Base-by-base conservation (phyloP, 2,888 invertebrate species). In the Ctena decussata region DNA sequence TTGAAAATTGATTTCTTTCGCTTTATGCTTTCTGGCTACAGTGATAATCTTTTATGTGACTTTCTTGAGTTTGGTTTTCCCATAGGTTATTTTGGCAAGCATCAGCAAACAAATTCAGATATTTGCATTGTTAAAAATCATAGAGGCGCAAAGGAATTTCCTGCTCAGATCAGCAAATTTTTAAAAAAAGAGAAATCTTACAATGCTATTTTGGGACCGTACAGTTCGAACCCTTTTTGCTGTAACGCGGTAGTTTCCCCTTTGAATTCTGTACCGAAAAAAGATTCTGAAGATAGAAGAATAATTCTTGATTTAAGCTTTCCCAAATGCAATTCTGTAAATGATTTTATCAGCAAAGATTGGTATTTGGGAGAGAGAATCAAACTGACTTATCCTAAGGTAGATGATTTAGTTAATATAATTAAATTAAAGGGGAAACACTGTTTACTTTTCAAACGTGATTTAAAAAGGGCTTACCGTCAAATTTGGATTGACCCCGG, bases 221-320 rank as follows among this genome's bases (percentile, higher is more conserved):
- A 44, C 44, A 46, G 27, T 44, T 0, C 0, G 0, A 73, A 30
- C 21, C 53, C 53, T 53, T 53, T 53, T 53, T 5, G 5, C 8
- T 6, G 21, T 30, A n/a, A 30, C 18, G 5, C 21, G 2, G 30
- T 8, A 41, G 18, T 73, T 18, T 73, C 41, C 18, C 41, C 73
- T 24, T 44, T 73, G 27, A 73, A 73, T 73, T 73, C 73, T 18
- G 41, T 73, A 3, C 1, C 73, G 44, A 39, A 73, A 18, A 27
- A 27, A 46, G 0, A 73, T 46, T 27, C 73, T 44, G 8, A 24
- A 15, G 46, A 46, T 15, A 46, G 73, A 21, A 69, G 6, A 0
- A 44, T 73, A 6, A 72, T 46, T 44, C n/a, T 72, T 1, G 41
- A 41, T 72, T 71, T 71, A 35, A 71, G 71, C 35, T n/a, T 71